phyloP scores from a whole-genome alignment of 2,113 vertebrate species.

The Cettia cetti region DNA sequence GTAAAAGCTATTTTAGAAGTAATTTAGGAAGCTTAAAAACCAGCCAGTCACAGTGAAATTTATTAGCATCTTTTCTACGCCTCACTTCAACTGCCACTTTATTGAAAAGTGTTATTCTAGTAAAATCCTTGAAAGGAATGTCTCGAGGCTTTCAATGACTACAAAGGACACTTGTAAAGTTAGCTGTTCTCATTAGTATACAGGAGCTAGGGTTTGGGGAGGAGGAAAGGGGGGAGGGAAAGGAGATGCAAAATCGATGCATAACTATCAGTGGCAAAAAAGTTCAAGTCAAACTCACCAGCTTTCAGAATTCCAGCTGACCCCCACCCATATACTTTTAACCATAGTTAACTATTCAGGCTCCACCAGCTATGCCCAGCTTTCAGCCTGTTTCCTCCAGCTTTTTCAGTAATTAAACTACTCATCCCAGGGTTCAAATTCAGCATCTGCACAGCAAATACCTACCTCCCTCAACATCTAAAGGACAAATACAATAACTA shows the following conservation, averaged over 20 bases:
- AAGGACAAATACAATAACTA: not conserved
- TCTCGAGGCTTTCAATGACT: slow-evolving; percentile 49
- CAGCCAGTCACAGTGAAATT: slow-evolving; percentile 36
- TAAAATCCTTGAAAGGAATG: slow-evolving; percentile 64
- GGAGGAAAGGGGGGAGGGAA: not conserved
- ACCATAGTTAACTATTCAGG: not conserved
- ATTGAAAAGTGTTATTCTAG: slow-evolving; percentile 63
- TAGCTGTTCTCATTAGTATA: slow-evolving; percentile 65
- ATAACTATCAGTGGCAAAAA: slow-evolving; percentile 13
- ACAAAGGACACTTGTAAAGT: slow-evolving; percentile 66
- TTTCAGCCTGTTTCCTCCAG: not conserved
- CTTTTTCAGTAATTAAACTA: not conserved
- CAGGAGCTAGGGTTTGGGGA: not conserved
- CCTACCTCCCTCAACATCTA: not conserved
- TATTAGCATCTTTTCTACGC: slow-evolving; percentile 55
- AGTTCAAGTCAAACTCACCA: not conserved
- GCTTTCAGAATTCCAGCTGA: not conserved
- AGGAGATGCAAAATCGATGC: not conserved
- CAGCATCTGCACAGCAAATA: not conserved
- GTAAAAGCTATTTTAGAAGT: slow-evolving; percentile 52
- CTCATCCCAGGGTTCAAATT: not conserved
- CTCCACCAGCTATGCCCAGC: not conserved
- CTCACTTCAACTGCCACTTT: slow-evolving; percentile 53
- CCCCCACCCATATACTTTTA: not conserved
- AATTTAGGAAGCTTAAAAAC: slow-evolving; percentile 63